Evolutionary conservation across 2,797 vertebrate genomes (phyloP).

Genomic region (Alosa sapidissima): DNA sequence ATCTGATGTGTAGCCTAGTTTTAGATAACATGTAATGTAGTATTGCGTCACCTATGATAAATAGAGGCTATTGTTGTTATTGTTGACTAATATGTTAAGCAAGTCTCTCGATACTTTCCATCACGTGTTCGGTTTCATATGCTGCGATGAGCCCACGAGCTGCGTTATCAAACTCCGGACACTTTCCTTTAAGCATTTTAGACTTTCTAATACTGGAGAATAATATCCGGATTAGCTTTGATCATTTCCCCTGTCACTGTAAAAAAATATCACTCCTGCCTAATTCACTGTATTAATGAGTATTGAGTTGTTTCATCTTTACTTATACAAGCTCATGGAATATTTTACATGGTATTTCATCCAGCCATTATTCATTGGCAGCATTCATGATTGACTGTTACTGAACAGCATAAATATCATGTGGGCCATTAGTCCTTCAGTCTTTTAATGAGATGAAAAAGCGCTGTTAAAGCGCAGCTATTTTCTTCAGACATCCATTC

Average conservation of each 20-base stretch:
- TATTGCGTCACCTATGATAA: not conserved
- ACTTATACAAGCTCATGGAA: not conserved
- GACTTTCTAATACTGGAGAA: not conserved
- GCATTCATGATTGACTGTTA: not conserved
- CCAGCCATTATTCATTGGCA: not conserved
- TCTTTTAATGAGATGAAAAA: constrained; percentile 23
- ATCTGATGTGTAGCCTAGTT: not conserved
- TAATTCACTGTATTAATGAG: not conserved
- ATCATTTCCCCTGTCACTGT: not conserved
- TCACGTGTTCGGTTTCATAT: not conserved
- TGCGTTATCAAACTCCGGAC: not conserved
- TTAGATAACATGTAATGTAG: not conserved
- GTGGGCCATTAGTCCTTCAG: constrained; percentile 17
- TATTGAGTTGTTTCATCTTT: not conserved
- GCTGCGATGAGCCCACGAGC: not conserved
- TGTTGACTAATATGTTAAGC: not conserved
- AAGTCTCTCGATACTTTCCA: not conserved
- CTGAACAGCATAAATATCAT: constrained; percentile 24
- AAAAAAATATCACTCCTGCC: not conserved
- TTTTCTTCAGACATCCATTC: constrained; percentile 51
- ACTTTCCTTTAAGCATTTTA: not conserved
- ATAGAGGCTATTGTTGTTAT: not conserved
- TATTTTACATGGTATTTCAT: not conserved
- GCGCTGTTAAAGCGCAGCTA: constrained; percentile 28
- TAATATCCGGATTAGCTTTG: not conserved